Percentiles rank a stretch among this genome's conserved stretches.
phyloP scores from a whole-genome alignment of 2,113 vertebrate genomes.

The Myanophis thanlyinensis region DNA sequence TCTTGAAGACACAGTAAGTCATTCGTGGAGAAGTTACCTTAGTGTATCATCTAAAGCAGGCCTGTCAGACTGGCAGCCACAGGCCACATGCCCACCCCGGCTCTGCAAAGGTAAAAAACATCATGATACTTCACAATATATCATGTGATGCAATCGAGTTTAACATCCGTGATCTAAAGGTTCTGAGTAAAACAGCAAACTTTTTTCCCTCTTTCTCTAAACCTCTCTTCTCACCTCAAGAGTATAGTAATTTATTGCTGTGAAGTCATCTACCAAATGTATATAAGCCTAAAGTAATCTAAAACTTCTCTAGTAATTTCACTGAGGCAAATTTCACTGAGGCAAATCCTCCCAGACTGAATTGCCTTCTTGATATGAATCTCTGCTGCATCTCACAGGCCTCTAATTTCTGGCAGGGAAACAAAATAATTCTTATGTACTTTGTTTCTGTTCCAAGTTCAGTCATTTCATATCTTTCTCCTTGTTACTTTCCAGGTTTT shows the following conservation, averaged over 20 bases:
- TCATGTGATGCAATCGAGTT: too few species aligned
- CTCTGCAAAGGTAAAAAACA: too few species aligned
- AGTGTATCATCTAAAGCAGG: too few species aligned
- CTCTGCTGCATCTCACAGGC: neutral
- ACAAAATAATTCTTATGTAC: neutral
- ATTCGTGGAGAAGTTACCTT: neutral
- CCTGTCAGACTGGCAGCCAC: too few species aligned
- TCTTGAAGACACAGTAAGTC: neutral
- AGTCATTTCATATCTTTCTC: neutral
- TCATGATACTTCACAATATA: too few species aligned
- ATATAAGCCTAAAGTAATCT: neutral
- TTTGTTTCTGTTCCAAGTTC: neutral
- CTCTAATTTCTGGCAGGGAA: neutral
- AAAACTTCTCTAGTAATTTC: neutral
- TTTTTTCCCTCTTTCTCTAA: neutral
- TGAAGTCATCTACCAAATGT: neutral
- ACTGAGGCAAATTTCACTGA: neutral
- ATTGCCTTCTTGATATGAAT: neutral
- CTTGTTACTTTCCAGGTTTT: neutral
- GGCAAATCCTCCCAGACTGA: neutral
- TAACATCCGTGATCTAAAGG: neutral
- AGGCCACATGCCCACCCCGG: too few species aligned
- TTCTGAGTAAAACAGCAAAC: neutral
- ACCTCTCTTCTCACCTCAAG: neutral
- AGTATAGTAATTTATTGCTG: neutral